Percentiles rank a stretch among this genome's conserved stretches.
Evolutionary conservation across 2,888 invertebrate genomes (phyloP).

Genomic region (Eumacrocentrus americanus): DNA sequence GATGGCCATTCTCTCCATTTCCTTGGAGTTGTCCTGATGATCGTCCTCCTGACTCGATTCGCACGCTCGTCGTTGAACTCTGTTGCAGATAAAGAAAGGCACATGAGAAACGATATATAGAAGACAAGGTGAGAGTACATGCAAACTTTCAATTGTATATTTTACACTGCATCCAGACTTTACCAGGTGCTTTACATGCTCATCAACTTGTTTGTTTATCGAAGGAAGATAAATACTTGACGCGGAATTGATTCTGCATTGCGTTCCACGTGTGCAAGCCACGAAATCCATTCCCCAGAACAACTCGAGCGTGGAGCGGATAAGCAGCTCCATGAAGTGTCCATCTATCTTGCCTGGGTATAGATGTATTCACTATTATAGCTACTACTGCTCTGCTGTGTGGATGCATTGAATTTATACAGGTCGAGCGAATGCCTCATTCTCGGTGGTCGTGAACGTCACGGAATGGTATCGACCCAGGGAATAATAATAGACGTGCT

Average conservation of each 20-base stretch:
- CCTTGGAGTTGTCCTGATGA: background rate
- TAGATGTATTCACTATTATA: background rate
- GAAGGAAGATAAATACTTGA: background rate
- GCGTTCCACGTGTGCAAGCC: background rate
- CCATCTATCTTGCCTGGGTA: slow-evolving; percentile 1
- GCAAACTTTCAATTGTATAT: background rate
- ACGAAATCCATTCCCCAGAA: slow-evolving; percentile 13
- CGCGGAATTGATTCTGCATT: background rate
- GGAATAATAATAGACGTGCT: slow-evolving; percentile 34
- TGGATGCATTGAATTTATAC: slow-evolving; percentile 9
- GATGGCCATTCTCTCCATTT: background rate
- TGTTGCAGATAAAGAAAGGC: background rate
- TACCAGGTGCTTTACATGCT: background rate
- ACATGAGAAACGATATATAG: background rate
- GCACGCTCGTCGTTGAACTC: background rate
- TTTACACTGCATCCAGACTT: background rate
- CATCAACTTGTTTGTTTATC: background rate
- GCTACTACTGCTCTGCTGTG: background rate
- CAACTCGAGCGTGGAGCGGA: slow-evolving; percentile 6
- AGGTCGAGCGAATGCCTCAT: slow-evolving; percentile 8
- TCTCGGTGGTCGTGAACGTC: slow-evolving; percentile 10
- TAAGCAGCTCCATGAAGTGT: slow-evolving; percentile 2
- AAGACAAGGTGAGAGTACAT: background rate
- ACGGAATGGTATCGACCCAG: slow-evolving; percentile 33
- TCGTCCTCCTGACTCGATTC: slow-evolving; percentile 15